Conservation (phyloP, 2,113 vertebrate species). For the Platysteira castanea region DNA sequence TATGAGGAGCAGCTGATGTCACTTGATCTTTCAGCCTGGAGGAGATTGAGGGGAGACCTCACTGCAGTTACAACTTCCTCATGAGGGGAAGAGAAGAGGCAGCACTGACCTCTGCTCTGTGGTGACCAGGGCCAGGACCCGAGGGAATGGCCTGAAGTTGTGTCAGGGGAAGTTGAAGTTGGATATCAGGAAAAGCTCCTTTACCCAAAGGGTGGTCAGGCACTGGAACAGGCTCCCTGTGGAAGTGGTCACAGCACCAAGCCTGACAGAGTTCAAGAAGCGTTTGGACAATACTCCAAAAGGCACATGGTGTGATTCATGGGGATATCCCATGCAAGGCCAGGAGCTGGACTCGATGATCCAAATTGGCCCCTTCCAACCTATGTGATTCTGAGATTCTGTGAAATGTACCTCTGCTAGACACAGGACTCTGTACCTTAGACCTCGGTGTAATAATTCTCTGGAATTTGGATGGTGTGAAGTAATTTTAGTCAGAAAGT, state of each 20-base stretch:
- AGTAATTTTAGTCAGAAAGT: constrained; percentile 70
- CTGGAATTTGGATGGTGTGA: constrained; percentile 53
- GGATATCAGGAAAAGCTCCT: background rate
- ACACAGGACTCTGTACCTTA: constrained; percentile 63
- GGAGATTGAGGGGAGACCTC: background rate
- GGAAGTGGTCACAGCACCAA: background rate
- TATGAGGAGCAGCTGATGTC: background rate
- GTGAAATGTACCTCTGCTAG: constrained; percentile 62
- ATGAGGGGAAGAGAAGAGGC: background rate
- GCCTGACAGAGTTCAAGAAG: background rate
- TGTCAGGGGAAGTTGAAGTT: background rate
- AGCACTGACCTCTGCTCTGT: background rate
- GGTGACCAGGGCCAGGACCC: background rate
- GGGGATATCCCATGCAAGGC: background rate
- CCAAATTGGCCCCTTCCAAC: background rate
- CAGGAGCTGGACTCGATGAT: background rate
- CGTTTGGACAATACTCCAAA: background rate
- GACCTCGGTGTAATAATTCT: constrained; percentile 69
- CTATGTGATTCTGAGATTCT: background rate
- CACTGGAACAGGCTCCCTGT: background rate
- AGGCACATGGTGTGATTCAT: background rate
- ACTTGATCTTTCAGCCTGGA: background rate
- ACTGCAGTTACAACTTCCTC: background rate
- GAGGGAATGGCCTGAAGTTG: background rate
- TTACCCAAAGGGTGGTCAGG: background rate